phyloP scores from a whole-genome alignment of 2,113 vertebrate genomes.

The Paracanthobrama guichenoti region DNA sequence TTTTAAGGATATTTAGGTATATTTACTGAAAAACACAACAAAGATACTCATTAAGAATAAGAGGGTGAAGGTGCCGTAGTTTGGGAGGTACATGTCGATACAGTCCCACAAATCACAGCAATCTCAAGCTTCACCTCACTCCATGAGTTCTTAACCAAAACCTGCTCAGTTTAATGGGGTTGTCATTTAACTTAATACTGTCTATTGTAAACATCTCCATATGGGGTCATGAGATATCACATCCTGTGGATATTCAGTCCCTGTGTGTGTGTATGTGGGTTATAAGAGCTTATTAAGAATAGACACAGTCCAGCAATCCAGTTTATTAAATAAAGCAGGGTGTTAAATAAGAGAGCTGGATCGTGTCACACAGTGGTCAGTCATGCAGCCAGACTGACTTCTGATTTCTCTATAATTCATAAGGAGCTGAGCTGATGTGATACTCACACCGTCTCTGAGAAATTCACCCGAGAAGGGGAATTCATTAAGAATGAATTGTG shows the following conservation, averaged over 20 bases:
- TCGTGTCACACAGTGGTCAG: slow-evolving; percentile 27
- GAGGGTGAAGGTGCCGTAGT: neutral
- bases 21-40: neutral
- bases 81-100: neutral
- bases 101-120: neutral
- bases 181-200: slow-evolving; percentile 14
- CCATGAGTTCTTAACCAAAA: neutral
- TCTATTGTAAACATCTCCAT: neutral
- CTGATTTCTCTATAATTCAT: slow-evolving; percentile 27
- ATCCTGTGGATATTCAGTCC: neutral
- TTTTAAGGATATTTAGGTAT: neutral
- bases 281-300: slow-evolving; percentile 48
- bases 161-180: neutral
- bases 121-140: slow-evolving; percentile 6
- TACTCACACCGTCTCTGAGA: slow-evolving; percentile 7
- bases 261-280: slow-evolving; percentile 21
- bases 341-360: slow-evolving; percentile 52
- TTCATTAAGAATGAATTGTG: neutral
- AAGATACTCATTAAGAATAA: neutral
- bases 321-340: slow-evolving; percentile 52
- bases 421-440: slow-evolving; percentile 21
- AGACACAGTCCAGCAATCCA: slow-evolving; percentile 46
- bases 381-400: slow-evolving; percentile 11
- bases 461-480: neutral
- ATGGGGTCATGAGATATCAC: slow-evolving; percentile 25